Percentiles rank a stretch among this genome's conserved stretches.
Conservation (phyloP, 2,113 vertebrate genomes). For the Haliaeetus leucogaster region DNA sequence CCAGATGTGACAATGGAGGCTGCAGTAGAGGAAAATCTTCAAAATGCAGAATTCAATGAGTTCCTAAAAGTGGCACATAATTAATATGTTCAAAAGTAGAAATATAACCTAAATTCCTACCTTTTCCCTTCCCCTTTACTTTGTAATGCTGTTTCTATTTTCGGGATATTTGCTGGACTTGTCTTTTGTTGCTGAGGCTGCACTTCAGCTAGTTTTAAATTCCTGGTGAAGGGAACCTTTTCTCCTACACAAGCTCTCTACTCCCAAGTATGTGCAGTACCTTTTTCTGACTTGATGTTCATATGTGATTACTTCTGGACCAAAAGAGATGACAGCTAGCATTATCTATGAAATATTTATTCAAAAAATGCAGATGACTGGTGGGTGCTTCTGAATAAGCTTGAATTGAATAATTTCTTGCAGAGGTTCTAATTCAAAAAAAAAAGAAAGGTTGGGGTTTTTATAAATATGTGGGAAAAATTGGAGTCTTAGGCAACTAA, state of each 20-base stretch:
- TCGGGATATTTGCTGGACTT: neutral
- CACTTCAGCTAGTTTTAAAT: neutral
- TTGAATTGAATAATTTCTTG: neutral
- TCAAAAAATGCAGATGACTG: neutral
- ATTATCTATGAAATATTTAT: neutral
- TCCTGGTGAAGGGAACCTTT: neutral
- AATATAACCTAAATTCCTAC: neutral
- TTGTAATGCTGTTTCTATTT: neutral
- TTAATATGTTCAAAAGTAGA: neutral
- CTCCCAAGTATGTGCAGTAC: neutral
- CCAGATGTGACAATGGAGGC: neutral
- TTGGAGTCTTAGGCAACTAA: neutral
- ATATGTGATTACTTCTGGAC: slow-evolving; percentile 30
- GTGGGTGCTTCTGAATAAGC: neutral
- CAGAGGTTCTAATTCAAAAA: neutral
- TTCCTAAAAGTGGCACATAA: rapidly evolving
- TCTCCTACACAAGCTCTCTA: neutral
- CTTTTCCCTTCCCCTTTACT: neutral
- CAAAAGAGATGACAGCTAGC: neutral
- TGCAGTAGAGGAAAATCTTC: neutral
- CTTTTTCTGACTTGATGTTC: neutral
- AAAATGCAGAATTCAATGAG: neutral
- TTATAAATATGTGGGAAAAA: neutral
- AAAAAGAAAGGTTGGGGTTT: neutral
- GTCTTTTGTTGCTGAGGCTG: neutral